Evolutionary conservation across 2,888 invertebrate species (phyloP).

Genomic region (Cheiracanthium punctorium): DNA sequence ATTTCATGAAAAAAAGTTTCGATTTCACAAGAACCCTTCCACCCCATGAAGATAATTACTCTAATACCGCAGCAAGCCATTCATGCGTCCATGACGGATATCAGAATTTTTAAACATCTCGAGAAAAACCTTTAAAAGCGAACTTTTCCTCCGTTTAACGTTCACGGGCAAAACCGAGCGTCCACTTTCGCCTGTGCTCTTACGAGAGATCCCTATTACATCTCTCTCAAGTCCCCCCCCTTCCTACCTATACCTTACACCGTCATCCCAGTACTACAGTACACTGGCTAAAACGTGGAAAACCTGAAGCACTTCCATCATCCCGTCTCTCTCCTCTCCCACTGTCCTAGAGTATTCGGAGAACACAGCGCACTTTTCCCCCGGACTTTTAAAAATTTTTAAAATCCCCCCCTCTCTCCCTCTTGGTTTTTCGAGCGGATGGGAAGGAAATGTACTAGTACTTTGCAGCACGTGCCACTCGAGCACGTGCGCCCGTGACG

Average conservation of each 20-base stretch:
- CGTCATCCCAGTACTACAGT: no score
- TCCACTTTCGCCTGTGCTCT: not conserved
- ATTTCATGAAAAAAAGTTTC: no score
- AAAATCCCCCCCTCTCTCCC: not conserved
- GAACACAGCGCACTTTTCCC: not conserved
- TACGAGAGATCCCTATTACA: not conserved
- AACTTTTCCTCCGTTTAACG: not conserved
- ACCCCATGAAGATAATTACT: no score
- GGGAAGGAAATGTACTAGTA: not conserved
- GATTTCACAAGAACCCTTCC: no score
- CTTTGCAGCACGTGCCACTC: not conserved
- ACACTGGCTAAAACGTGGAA: not conserved
- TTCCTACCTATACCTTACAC: not conserved
- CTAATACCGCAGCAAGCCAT: not conserved
- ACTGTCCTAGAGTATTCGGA: not conserved
- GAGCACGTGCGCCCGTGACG: constrained; percentile 15
- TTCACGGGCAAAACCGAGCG: not conserved
- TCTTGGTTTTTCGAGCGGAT: not conserved
- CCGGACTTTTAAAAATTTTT: constrained; percentile 4
- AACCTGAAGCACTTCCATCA: constrained; percentile 8
- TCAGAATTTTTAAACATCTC: not conserved
- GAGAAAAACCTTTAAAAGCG: not conserved
- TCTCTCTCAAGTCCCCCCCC: not conserved
- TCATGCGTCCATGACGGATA: not conserved
- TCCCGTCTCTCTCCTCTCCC: not conserved